phyloP scores from a whole-genome alignment of 2,888 invertebrate species.

The Tenthredo distinguenda region DNA sequence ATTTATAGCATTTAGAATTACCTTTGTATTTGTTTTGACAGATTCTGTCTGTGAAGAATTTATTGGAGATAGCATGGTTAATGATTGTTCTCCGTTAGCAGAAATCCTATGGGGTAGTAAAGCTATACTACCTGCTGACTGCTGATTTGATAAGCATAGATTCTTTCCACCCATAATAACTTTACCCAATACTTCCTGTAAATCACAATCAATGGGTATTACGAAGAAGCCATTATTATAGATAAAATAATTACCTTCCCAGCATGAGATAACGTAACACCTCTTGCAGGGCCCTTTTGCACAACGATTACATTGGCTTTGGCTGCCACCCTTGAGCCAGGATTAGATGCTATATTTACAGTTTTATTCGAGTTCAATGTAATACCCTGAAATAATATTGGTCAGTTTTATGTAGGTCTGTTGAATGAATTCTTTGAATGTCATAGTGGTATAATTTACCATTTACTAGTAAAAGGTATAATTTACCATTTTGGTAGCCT shows the following conservation, averaged over 20 bases:
- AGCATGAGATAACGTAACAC: conserved; percentile 74
- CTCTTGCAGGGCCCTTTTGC: conserved; percentile 81
- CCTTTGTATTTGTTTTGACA: conserved; percentile 64
- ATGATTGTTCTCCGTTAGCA: conserved; percentile 69
- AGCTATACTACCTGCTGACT: conserved; percentile 64
- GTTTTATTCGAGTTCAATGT: conserved; percentile 68
- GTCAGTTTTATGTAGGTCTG: not conserved
- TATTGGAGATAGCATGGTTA: conserved; percentile 61
- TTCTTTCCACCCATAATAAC: conserved; percentile 74
- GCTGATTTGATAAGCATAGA: conserved; percentile 68
- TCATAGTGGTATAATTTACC: conserved; percentile 59
- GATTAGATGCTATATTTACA: conserved; percentile 67
- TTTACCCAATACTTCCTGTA: conserved; percentile 74
- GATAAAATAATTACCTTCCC: conserved; percentile 68
- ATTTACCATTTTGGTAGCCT: conserved; percentile 69
- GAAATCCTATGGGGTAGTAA: conserved; percentile 67
- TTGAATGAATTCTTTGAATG: not conserved
- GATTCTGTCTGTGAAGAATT: conserved; percentile 64
- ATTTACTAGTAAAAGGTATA: conserved; percentile 59
- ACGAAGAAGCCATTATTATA: not conserved
- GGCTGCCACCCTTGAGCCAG: conserved; percentile 72
- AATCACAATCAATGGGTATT: conserved; percentile 45
- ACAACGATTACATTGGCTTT: conserved; percentile 83
- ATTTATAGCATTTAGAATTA: conserved; percentile 52
- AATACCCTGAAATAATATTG: conserved; percentile 63